phyloP scores from a whole-genome alignment of 2,888 invertebrate species.

The Balanococcus diminutus region DNA sequence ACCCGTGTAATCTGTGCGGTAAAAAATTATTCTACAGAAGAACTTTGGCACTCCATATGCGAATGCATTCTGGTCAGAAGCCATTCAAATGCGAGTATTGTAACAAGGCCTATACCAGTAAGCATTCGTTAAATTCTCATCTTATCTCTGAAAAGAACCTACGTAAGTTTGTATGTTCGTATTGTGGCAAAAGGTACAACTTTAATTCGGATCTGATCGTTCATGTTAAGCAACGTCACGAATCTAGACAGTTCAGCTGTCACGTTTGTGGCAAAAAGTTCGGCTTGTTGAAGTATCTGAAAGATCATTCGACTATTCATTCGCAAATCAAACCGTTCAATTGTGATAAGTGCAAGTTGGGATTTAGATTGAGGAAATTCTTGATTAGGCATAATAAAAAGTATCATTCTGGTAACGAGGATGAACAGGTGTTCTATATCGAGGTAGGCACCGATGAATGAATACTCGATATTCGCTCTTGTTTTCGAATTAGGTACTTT shows the following conservation, averaged over 20 bases:
- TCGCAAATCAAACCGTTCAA: constrained; percentile 2
- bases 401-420: neutral
- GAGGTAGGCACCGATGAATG: neutral
- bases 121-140: constrained; percentile 47
- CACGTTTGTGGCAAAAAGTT: constrained; percentile 52
- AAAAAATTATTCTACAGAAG: constrained; percentile 48
- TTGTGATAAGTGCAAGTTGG: constrained; percentile 39
- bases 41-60: constrained; percentile 13
- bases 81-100: constrained; percentile 47
- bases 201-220: constrained; percentile 36
- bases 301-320: constrained; percentile 50
- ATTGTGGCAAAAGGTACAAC: constrained; percentile 47
- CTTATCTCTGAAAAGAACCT: constrained; percentile 41
- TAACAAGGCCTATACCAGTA: constrained; percentile 41
- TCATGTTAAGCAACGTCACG: constrained; percentile 49
- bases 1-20: constrained; percentile 33
- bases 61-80: constrained; percentile 49
- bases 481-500: too few species aligned
- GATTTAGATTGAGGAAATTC: constrained; percentile 40
- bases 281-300: constrained; percentile 46
- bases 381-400: constrained; percentile 40
- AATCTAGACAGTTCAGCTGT: constrained; percentile 42
- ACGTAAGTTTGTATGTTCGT: constrained; percentile 14
- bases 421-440: neutral
- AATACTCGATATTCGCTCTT: too few species aligned